A percentile compares a stretch with the other conserved stretches of the same genome.
Evolutionary conservation across 2,797 vertebrate genomes (phyloP).

Genomic region (Myripristis murdjan): DNA sequence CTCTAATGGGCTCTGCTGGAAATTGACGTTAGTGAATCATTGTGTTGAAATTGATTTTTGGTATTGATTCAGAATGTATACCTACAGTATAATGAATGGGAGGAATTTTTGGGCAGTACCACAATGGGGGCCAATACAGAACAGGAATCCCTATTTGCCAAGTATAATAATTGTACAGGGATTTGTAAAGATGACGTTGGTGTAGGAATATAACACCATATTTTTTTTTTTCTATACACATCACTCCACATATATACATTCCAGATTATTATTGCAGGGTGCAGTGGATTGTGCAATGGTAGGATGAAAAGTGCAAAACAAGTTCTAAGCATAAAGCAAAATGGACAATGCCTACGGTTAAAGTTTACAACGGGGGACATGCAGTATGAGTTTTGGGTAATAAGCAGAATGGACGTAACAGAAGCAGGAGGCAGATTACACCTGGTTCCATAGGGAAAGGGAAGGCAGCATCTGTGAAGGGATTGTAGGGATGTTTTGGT

Average conservation of each 20-base stretch:
- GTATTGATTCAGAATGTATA: slow-evolving; percentile 53
- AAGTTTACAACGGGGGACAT: slow-evolving; percentile 31
- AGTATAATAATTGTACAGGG: slow-evolving; percentile 35
- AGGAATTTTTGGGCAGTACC: slow-evolving; percentile 18
- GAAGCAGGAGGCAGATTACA: slow-evolving; percentile 27
- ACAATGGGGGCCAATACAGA: slow-evolving; percentile 12
- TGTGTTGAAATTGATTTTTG: slow-evolving; percentile 44
- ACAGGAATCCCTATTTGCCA: slow-evolving; percentile 45
- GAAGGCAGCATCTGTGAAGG: background rate
- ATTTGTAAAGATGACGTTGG: background rate
- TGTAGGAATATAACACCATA: slow-evolving; percentile 19
- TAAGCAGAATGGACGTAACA: slow-evolving; percentile 43
- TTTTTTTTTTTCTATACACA: background rate
- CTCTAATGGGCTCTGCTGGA: slow-evolving; percentile 44
- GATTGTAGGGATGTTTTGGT: background rate
- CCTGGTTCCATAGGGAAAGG: slow-evolving; percentile 2
- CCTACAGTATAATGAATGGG: slow-evolving; percentile 36
- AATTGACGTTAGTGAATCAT: slow-evolving; percentile 34
- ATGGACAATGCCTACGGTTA: background rate
- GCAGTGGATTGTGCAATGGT: background rate
- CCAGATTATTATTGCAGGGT: background rate
- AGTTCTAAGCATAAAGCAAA: slow-evolving; percentile 14
- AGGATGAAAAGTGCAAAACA: slow-evolving; percentile 11
- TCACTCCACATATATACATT: too few species aligned
- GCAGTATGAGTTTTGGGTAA: slow-evolving; percentile 24